phyloP scores from a whole-genome alignment of 2,113 vertebrate species.

The Chitala chitala region DNA sequence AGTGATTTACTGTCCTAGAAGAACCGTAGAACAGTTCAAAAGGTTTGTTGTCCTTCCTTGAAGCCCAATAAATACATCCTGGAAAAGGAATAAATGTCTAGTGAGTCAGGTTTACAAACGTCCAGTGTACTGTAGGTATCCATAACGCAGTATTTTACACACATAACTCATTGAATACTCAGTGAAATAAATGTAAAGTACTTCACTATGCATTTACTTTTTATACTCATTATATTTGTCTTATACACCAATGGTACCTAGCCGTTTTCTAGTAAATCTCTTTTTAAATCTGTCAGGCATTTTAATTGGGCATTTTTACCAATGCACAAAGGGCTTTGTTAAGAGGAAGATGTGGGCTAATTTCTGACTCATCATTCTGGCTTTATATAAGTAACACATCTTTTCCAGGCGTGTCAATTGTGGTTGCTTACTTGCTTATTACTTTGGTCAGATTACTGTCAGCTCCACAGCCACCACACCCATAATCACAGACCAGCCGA shows the following conservation, averaged over 20 bases:
- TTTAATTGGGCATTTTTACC: neutral
- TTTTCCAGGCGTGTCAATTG: neutral
- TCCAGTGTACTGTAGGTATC: neutral
- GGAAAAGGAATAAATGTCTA: neutral
- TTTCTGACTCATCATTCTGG: neutral
- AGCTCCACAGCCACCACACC: neutral
- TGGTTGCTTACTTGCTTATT: constrained; percentile 9
- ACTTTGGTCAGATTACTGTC: neutral
- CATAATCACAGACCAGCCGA: constrained; percentile 11
- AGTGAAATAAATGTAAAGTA: too few species aligned
- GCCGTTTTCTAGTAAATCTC: constrained; percentile 8
- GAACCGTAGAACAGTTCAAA: neutral
- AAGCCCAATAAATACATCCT: constrained; percentile 17
- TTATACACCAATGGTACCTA: constrained; percentile 24
- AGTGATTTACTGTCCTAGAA: constrained; percentile 7
- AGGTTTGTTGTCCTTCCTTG: neutral
- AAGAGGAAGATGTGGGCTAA: neutral
- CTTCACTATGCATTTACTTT: neutral
- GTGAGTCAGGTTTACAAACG: neutral
- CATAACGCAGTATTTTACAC: neutral
- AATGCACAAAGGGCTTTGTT: neutral
- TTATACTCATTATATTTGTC: constrained; percentile 47
- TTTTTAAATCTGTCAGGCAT: neutral
- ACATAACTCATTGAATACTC: neutral
- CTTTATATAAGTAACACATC: constrained; percentile 13